Evolutionary conservation across 2,797 vertebrate genomes (phyloP), one percentile per base, ranked within the genome.

Genomic region (Nasua narica): DNA sequence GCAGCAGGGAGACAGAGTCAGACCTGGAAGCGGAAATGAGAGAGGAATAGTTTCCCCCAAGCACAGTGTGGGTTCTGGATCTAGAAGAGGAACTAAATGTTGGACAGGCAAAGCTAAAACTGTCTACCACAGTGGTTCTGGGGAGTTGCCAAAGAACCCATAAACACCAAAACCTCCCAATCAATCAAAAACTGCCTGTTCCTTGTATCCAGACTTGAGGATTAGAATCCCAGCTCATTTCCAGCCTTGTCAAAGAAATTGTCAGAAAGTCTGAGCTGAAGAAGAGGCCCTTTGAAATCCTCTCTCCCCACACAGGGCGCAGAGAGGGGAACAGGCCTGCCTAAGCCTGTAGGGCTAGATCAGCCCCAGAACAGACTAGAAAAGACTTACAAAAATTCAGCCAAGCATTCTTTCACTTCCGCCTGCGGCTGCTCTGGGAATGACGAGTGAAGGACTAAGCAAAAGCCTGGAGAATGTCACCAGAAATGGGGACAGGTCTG

Each of bases 221-320:
- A 86, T 90, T 72, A 48, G 50, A 94, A 94, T 83, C 5, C 86
- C 62, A 84, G 54, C 50, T 62, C 94, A 60, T 54, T 78, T 88
- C n/a, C 46, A 87, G 87, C 67, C 62, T 88, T 79, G 78, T 86
- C 74, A 83, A 95, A 95, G 81, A 95, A 78, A 94, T 67, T 46
- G 70, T 52, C 74, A 91, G 95, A 92, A 93, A 67, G 48, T 58
- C 56, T 43, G 74, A 65, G 43, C 86, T 89, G 40, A 89, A 96
- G 40, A 89, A 96, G 76, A 86, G 70, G 56, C 50, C 58, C 70
- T 81, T 69, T 60, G 40, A 91, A 92, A 77, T 48, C 62, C 54
- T 50, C 15, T 29, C 43, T 15, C n/a, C 65, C 76, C 29, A 86
- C 79, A 62, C 15, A 82, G 89, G 87, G 72, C 12, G 0, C 84